These are phyloP conservation scores for Periplaneta americana DNA, from an alignment of 1,140 invertebrate genomes.

Conservation along the genomic window DNA sequence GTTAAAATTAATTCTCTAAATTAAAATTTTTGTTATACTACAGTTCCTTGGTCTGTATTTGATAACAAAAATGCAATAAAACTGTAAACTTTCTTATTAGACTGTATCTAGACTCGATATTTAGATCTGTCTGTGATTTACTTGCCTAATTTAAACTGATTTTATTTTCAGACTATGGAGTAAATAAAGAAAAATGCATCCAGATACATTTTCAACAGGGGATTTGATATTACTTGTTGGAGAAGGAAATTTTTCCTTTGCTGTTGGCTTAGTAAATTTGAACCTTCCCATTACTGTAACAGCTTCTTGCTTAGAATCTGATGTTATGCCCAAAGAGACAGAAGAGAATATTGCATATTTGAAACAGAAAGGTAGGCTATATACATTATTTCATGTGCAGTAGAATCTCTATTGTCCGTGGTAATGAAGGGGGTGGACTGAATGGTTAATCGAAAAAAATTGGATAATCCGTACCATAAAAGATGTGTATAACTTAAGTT, in stretches of 20 bases:
- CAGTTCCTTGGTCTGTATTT: too few species aligned
- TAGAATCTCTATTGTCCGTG: not conserved
- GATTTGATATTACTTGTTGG: slow-evolving; percentile 42
- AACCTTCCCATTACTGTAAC: slow-evolving; percentile 30
- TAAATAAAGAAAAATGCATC: slow-evolving; percentile 23
- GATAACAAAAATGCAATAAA: too few species aligned
- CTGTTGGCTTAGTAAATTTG: slow-evolving; percentile 36
- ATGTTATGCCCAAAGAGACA: slow-evolving; percentile 22
- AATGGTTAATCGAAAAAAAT: too few species aligned
- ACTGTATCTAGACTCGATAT: too few species aligned
- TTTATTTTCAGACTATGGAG: not conserved
- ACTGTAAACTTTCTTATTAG: too few species aligned
- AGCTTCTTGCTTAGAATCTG: slow-evolving; percentile 34
- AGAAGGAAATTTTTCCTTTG: slow-evolving; percentile 55
- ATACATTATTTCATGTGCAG: slow-evolving; percentile 4
- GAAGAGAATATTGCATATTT: slow-evolving; percentile 33
- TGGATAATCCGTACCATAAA: too few species aligned
- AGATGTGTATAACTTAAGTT: too few species aligned
- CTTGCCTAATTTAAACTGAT: not conserved
- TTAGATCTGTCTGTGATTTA: not conserved
- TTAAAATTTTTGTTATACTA: too few species aligned
- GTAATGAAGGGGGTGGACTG: too few species aligned
- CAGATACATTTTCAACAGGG: slow-evolving; percentile 29
- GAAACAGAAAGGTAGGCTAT: slow-evolving; percentile 30
- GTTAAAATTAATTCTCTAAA: too few species aligned